Conservation (phyloP, 2,113 vertebrate species). For the Forbesichthys agassizii region DNA sequence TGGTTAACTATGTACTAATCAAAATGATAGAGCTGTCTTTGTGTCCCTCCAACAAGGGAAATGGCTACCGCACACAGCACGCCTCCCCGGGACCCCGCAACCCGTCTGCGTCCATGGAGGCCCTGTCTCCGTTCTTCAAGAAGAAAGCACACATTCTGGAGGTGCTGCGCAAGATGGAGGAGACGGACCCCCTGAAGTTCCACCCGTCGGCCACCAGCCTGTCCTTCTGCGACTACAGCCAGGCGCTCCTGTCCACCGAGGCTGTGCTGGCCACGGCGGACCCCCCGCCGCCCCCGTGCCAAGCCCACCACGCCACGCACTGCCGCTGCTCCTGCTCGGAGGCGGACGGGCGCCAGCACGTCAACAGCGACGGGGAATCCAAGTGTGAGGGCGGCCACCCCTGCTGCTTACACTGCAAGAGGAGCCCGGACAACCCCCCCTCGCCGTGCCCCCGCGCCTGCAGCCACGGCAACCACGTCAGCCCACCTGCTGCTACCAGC, state of each 20-base stretch:
- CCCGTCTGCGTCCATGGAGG: constrained; percentile 79
- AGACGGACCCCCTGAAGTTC: constrained; percentile 84
- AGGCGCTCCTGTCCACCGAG: constrained; percentile 74
- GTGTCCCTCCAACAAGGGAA: constrained; percentile 58
- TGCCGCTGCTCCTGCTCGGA: constrained; percentile 73
- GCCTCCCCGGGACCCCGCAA: constrained; percentile 77
- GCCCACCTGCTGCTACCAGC: constrained; percentile 31
- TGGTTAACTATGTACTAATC: too few species aligned
- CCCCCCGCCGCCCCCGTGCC: constrained; percentile 59
- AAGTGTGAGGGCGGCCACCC: constrained; percentile 73
- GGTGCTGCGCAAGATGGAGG: constrained; percentile 91
- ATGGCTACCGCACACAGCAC: constrained; percentile 71
- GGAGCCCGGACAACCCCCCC: constrained; percentile 70
- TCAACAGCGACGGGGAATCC: constrained; percentile 79
- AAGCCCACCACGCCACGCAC: constrained; percentile 62
- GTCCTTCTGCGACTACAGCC: constrained; percentile 79
- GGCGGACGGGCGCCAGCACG: constrained; percentile 70
- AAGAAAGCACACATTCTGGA: constrained; percentile 97
- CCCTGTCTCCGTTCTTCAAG: constrained; percentile 92
- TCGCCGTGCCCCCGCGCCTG: constrained; percentile 76
- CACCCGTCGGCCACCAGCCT: constrained; percentile 65
- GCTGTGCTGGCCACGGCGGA: constrained; percentile 66
- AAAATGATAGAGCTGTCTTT: constrained; percentile 38
- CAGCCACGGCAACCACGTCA: constrained; percentile 50
- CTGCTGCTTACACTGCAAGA: constrained; percentile 80